These are phyloP conservation scores for Leptogaster cylindrica DNA, from an alignment of 2,888 invertebrate species.

Conservation along the genomic window DNA sequence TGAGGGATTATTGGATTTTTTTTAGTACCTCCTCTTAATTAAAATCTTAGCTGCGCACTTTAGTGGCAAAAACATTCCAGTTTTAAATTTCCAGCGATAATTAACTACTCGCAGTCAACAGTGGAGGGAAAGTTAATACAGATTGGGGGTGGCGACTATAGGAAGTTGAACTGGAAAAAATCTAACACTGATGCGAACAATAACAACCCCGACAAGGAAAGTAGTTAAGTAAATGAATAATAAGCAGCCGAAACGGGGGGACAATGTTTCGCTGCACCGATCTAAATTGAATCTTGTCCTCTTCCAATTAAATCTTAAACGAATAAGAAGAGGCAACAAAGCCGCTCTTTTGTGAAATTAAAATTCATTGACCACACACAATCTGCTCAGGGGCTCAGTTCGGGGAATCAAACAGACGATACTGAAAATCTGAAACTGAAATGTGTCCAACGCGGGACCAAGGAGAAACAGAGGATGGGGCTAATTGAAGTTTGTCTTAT, in stretches of 20 bases:
- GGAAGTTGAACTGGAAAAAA: not conserved
- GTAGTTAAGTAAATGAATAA: slow-evolving; percentile 39
- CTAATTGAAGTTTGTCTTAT: slow-evolving; percentile 39
- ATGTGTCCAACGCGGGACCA: not conserved
- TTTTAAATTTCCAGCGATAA: too few species aligned
- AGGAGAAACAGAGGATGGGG: slow-evolving; percentile 5
- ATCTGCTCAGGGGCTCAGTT: slow-evolving; percentile 32
- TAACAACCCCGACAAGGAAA: slow-evolving; percentile 10
- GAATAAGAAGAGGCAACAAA: slow-evolving; percentile 35
- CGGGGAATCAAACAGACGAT: slow-evolving; percentile 13
- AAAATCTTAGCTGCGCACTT: too few species aligned
- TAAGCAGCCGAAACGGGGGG: slow-evolving; percentile 11
- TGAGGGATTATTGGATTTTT: too few species aligned
- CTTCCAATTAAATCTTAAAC: slow-evolving; percentile 42
- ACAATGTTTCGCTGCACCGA: not conserved
- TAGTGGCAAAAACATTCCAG: too few species aligned
- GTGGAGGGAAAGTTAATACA: too few species aligned
- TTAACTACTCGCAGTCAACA: not conserved
- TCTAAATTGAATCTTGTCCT: slow-evolving; percentile 45
- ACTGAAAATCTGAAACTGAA: slow-evolving; percentile 25
- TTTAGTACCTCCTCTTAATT: too few species aligned
- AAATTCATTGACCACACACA: slow-evolving; percentile 46
- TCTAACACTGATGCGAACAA: slow-evolving; percentile 4
- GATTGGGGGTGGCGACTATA: slow-evolving; percentile 1
- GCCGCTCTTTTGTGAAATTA: slow-evolving; percentile 43